Base-by-base conservation (phyloP, 2,888 invertebrate genomes). In the Tenthredo notha region DNA sequence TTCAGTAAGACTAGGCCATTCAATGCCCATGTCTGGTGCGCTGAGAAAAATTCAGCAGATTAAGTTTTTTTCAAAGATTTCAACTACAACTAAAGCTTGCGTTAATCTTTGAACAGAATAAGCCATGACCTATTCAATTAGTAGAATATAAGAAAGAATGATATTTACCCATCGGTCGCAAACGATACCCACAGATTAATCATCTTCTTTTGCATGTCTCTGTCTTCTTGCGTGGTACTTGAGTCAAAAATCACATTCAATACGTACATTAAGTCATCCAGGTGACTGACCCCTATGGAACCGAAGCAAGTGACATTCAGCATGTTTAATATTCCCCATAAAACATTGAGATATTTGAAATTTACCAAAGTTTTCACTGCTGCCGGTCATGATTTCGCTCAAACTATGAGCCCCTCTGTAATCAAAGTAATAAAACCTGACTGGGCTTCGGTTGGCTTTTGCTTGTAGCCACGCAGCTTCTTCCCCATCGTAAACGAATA, bases 361-460 rank as follows among this genome's bases (percentile, higher is more conserved):
- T 90, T 90, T 91, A 96, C 96, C 96, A 87, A 95, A 95, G 88
- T 96, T 94, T 15, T 94, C 94, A 0, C 93, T 92, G 10, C 95
- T 95, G 0, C 92, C 89, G 0, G 95, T 94, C 90, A 95, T 93
- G 12, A 92, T 18, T 80, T 95, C 94, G 2, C 95, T 95, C 18
- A 95, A 91, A 89, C 96, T 96, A 85, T 92, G 90, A 21, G 93
- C 92, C 0, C 95, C 95, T 80, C 95, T 94, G 92, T 95, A 96
- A 5, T 95, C 93, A 91, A 95, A 97, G n/a, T 95, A 94, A 90
- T 96, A 97, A 85, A 95, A 94, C 93, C 95, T 96, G 2, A 96
- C 95, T 0, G 96, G 95, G 86, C 95, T 95, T 18, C 94, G 93
- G 1, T 95, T 94, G 70, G 93, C 93, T 21, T 93, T 90, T 0